Conservation (phyloP, 2,888 invertebrate genomes). For the Imbricaverruca yamaguchii region DNA sequence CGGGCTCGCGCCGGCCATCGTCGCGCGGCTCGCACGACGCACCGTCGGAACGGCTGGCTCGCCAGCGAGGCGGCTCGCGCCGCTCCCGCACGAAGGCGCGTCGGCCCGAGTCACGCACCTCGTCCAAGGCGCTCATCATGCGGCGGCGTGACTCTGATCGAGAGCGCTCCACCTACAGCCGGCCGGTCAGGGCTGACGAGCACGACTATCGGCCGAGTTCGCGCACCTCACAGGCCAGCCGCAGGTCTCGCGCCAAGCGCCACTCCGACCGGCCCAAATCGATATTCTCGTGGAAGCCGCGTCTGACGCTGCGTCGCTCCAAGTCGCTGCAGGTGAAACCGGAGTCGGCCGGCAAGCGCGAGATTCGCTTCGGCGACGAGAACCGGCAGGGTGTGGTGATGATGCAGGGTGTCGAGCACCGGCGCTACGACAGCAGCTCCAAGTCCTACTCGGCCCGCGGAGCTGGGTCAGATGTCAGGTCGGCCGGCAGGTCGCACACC, state of each 20-base stretch:
- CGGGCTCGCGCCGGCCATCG: not conserved
- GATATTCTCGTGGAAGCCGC: constrained; percentile 11
- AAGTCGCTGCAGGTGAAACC: constrained; percentile 15
- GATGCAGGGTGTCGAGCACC: constrained; percentile 14
- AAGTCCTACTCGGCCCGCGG: not conserved
- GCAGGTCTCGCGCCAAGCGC: not conserved
- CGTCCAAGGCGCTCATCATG: constrained; percentile 4
- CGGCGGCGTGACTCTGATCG: not conserved
- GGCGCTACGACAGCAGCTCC: not conserved
- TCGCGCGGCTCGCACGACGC: constrained; percentile 9
- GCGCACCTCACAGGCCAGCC: not conserved
- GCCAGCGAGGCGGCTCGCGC: constrained; percentile 1
- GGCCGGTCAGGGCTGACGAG: not conserved
- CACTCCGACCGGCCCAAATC: not conserved
- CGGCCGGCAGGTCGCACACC: not conserved
- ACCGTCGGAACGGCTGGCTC: not conserved
- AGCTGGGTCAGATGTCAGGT: not conserved
- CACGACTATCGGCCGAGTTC: not conserved
- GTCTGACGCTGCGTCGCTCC: not conserved
- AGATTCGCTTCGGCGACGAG: constrained; percentile 15
- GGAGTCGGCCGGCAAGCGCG: not conserved
- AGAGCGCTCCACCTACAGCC: not conserved
- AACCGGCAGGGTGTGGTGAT: not conserved
- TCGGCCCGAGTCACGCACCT: constrained; percentile 1
- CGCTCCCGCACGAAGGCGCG: not conserved